Base-by-base conservation (phyloP, 2,113 vertebrate genomes). In the Oxyura jamaicensis region DNA sequence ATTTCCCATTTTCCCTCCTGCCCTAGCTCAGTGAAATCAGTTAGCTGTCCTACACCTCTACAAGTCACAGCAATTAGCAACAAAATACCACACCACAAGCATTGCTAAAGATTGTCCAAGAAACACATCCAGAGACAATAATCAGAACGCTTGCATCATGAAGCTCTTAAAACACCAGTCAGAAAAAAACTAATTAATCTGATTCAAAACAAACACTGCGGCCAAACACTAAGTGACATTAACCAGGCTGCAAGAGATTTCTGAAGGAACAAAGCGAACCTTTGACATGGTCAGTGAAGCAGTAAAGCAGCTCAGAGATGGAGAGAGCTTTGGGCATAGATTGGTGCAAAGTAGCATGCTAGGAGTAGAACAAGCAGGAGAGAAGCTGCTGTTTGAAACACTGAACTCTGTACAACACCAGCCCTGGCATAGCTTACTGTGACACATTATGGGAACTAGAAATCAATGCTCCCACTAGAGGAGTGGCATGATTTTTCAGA, bases 161-260 rank as follows among this genome's bases (percentile, higher is more conserved):
- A 88, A 91, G 46, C 46, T 52, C 63, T 93, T 91, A 80, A 83
- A 80, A 74, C 67, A 80, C 10, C 74, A 83, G 87, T 83, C 86
- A 93, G 59, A 46, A 42, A 72, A 96, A 96, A 88, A n/a, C 41
- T 91, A 97, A 95, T 96, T 90, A 96, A 94, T 56, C 46, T 74
- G 46, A 86, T 74, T 91, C 75, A 80, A 91, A 97, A 81, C 52
- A 93, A 96, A 91, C 83, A 83, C 46, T 42, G 56, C 15, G 46
- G 42, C 82, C 58, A 71, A 93, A 76, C 0, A 0, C 23, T 81
- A 77, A 93, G 56, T 85, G 63, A 83, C 72, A 52, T 81, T 88
- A 94, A 94, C 65, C 35, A 87, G 52, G 7, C 50, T 93, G 31
- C 53, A 90, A 89, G 85, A 91, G 91, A 88, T 22, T 95, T 93